Percentiles rank a stretch among this genome's conserved stretches.
These are phyloP conservation scores for Enteromius radiatus DNA, from an alignment of 2,797 vertebrate genomes.

Conservation along the genomic window DNA sequence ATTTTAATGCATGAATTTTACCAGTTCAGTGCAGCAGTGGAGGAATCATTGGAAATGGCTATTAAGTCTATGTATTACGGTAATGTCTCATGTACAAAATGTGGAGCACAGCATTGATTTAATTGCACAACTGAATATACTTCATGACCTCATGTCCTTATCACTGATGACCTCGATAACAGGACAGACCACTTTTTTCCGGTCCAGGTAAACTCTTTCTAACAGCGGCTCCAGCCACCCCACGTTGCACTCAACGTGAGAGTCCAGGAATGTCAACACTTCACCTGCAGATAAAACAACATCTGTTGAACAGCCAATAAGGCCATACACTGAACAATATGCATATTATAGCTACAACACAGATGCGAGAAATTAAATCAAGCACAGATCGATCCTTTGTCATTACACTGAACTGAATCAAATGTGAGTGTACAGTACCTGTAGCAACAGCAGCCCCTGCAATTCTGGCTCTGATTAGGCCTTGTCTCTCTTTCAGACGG, in stretches of 20 bases:
- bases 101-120: background rate
- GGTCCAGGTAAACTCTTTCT: constrained; percentile 85
- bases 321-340: constrained; percentile 6
- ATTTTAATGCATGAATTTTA: too few species aligned
- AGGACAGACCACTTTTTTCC: constrained; percentile 90
- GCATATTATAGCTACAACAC: constrained; percentile 37
- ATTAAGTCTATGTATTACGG: background rate
- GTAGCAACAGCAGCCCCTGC: constrained; percentile 86
- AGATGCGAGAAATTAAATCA: background rate
- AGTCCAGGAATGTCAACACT: constrained; percentile 95
- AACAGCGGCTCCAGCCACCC: constrained; percentile 97
- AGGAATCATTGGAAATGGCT: background rate
- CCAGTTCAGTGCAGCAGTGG: background rate
- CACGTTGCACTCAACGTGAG: constrained; percentile 94
- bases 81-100: background rate
- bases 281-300: constrained; percentile 76
- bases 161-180: constrained; percentile 97
- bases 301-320: background rate
- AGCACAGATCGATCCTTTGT: background rate
- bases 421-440: constrained; percentile 77
- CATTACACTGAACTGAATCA: background rate
- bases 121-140: background rate
- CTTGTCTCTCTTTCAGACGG: constrained; percentile 89
- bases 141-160: constrained; percentile 92
- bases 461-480: constrained; percentile 93